A percentile compares a stretch with the other conserved stretches of the same genome.
phyloP scores from a whole-genome alignment of 2,113 vertebrate species.

The Microcebus griseorufus region DNA sequence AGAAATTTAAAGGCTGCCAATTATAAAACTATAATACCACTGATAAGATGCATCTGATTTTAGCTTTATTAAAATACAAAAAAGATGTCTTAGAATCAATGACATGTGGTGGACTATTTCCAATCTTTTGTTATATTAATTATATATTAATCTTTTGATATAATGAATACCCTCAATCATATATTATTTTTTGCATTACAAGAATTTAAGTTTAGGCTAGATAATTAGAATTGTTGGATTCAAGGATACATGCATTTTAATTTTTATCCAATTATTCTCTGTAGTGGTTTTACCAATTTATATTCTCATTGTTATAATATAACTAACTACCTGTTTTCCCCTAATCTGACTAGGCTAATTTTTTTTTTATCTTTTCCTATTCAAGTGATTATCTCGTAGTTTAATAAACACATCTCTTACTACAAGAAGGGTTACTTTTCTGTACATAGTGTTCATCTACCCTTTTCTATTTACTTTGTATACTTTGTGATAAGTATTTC shows the following conservation, averaged over 20 bases:
- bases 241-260: not conserved
- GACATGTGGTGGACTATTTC: not conserved
- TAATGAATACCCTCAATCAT: not conserved
- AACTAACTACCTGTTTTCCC: not conserved
- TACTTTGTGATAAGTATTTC: not conserved
- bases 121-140: not conserved
- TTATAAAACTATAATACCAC: not conserved
- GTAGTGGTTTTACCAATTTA: not conserved
- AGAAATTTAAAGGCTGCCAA: not conserved
- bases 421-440: not conserved
- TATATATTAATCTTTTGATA: not conserved
- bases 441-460: not conserved
- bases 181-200: not conserved
- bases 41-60: conserved; percentile 11
- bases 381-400: not conserved
- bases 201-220: not conserved
- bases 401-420: not conserved
- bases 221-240: not conserved
- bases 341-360: not conserved
- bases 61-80: conserved; percentile 41
- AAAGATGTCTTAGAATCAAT: not conserved
- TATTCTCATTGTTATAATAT: not conserved
- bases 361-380: not conserved
- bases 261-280: not conserved
- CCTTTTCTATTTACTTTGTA: not conserved